Base-by-base conservation (phyloP, 2,888 invertebrate species). In the Pollenia labialis region DNA sequence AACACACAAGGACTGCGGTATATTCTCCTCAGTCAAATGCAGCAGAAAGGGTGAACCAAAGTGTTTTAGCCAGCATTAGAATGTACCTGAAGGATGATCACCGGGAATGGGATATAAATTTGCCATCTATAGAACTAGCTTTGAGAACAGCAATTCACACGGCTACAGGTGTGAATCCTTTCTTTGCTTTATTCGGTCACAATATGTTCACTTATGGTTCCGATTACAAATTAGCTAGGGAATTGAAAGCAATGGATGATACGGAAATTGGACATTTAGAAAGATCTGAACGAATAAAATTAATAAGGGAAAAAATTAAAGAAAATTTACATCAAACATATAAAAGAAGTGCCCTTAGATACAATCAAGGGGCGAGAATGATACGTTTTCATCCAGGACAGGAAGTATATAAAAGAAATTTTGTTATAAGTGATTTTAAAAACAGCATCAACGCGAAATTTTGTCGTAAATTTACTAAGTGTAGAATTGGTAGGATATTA, bases 141-240 rank as follows among this genome's bases (percentile, higher is more conserved):
- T 54, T 54, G n/a, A 14, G 54, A 9, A 18, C 54, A 9, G 16
- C 54, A 2, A 8, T 54, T 9, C 54, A 54, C 7, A 54, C 18
- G 7, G 54, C 54, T 8, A 54, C 54, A 9, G 54, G 54, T 7
- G 18, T 54, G 4, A 54, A 8, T 8, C 54, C 54, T 12, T 50
- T 50, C 14, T 50, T 50, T 50, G 50, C 50, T 8, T n/a, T 52
- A 8, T 52, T n/a, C 14, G 50, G 50, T n/a, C n/a, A 66, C 48
- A 52, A 50, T n/a, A 69, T 69, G 69, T 69, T 69, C 18, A 64
- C 44, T n/a, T 62, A 42, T n/a, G 56, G 56, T 18, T 56, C 56
- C 18, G 56, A 23, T 23, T 56, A 56, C 23, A 56, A 18, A 32
- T 56, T 56, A 6, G 56, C 23, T 23, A 56, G 23, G 10, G 9